Evolutionary conservation across 2,797 vertebrate genomes (phyloP).

Genomic region (Ptychadena robeensis): DNA sequence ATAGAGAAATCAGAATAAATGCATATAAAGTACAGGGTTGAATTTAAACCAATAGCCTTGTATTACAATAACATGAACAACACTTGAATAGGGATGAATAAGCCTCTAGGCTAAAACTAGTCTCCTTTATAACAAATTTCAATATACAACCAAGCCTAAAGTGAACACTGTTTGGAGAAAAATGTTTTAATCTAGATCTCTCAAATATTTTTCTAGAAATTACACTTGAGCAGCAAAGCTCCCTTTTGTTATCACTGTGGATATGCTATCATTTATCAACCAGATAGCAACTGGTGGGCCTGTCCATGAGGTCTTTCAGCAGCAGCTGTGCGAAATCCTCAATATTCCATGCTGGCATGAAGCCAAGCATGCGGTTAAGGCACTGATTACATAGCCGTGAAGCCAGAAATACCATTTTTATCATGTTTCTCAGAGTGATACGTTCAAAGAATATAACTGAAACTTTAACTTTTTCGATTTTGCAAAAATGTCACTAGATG

Average conservation of each 20-base stretch:
- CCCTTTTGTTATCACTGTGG: slow-evolving; percentile 16
- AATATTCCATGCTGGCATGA: slow-evolving; percentile 22
- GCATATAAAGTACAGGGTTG: too few species aligned
- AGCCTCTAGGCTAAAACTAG: background rate
- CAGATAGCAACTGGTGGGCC: slow-evolving; percentile 50
- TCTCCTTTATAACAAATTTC: background rate
- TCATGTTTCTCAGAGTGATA: background rate
- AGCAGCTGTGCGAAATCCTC: slow-evolving; percentile 47
- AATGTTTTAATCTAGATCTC: background rate
- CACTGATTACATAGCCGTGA: slow-evolving; percentile 3
- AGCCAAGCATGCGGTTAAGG: slow-evolving; percentile 22
- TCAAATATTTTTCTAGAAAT: background rate
- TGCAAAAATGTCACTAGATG: slow-evolving; percentile 33
- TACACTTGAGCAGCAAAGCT: background rate
- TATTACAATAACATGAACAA: too few species aligned
- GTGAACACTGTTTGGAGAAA: background rate
- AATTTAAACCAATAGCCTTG: too few species aligned
- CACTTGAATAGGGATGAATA: too few species aligned
- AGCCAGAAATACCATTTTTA: slow-evolving; percentile 1
- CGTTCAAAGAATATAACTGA: background rate
- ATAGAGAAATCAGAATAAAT: too few species aligned
- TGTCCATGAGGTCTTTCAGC: slow-evolving; percentile 19
- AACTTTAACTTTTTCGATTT: background rate
- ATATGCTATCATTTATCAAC: slow-evolving; percentile 44
- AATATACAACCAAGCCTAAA: background rate